Evolutionary conservation across 2,113 vertebrate genomes (phyloP), one percentile per base, ranked within the genome.

Genomic region (Typhlomys cinereus): DNA sequence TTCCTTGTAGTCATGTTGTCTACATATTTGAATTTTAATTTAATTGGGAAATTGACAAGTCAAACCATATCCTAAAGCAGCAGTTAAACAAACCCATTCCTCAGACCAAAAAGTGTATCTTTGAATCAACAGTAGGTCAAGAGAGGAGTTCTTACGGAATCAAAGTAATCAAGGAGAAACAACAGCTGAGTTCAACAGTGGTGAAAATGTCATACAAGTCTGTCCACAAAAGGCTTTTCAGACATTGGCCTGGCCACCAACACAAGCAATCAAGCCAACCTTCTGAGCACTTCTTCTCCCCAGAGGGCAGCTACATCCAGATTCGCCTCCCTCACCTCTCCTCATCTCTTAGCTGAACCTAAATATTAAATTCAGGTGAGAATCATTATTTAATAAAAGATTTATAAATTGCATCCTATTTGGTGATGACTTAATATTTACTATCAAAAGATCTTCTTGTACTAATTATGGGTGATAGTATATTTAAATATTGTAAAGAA

Each of bases 401-500:
- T 95, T 96, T 96, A 96, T 92, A 96, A 96, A 96, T 95, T 95
- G 84, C 94, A 94, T 91, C 36, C 74, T 79, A 96, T 48, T 92
- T 96, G 92, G 61, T 97, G 96, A 97, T 96, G 87, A 95, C 95
- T 98, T 98, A 97, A 97, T 98, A 96, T 97, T 84, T 92, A 81
- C 95, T 97, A 95, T 96, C 96, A 96, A 93, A 96, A 96, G 57
- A 96, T 93, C 79, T 95, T 96, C 84, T 97, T 96, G 82, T 96
- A 94, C 74, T 96, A 96, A 98, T 96, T 7, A 92, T 66, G 69
- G 66, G 95, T n/a, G 94, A 96, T 80, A 89, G 80, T 94, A 96
- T 46, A 83, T 71, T 96, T 96, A 93, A 96, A 41, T 82, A 82
- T 54, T 96, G 89, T 85, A 91, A 48, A 81, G 88, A 89, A 64